A percentile compares a stretch with the other conserved stretches of the same genome.
Conservation (phyloP, 2,113 vertebrate genomes). For the Tauraco erythrolophus region DNA sequence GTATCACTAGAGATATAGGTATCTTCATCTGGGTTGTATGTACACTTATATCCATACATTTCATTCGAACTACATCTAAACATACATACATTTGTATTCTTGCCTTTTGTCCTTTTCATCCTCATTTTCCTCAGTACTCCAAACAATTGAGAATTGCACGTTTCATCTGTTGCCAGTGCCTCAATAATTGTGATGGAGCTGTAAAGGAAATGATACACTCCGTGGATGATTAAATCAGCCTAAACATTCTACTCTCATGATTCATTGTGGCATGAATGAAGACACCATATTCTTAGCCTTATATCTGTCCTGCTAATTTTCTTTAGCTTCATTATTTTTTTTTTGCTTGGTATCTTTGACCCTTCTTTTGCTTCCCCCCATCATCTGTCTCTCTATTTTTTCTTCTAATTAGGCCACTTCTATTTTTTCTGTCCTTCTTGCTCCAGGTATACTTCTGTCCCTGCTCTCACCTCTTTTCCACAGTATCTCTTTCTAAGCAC, state of each 20-base stretch:
- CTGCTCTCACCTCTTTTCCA: constrained; percentile 67
- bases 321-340: constrained; percentile 21
- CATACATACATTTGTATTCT: not conserved
- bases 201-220: constrained; percentile 37
- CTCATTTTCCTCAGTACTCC: not conserved
- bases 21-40: not conserved
- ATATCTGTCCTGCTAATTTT: constrained; percentile 62
- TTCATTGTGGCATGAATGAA: constrained; percentile 38
- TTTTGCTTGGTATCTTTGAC: constrained; percentile 35
- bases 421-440: constrained; percentile 67
- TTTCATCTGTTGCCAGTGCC: constrained; percentile 14
- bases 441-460: constrained; percentile 73
- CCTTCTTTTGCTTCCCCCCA: constrained; percentile 29
- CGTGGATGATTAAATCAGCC: constrained; percentile 26
- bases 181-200: constrained; percentile 47
- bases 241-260: constrained; percentile 46
- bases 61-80: not conserved
- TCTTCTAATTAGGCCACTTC: constrained; percentile 77
- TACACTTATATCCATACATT: not conserved
- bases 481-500: constrained; percentile 75
- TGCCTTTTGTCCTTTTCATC: not conserved
- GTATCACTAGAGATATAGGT: not conserved
- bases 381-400: constrained; percentile 39
- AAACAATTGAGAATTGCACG: not conserved
- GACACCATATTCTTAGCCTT: constrained; percentile 28